These are phyloP conservation scores for Helostoma temminkii DNA, from an alignment of 2,797 vertebrate genomes.

Conservation along the genomic window DNA sequence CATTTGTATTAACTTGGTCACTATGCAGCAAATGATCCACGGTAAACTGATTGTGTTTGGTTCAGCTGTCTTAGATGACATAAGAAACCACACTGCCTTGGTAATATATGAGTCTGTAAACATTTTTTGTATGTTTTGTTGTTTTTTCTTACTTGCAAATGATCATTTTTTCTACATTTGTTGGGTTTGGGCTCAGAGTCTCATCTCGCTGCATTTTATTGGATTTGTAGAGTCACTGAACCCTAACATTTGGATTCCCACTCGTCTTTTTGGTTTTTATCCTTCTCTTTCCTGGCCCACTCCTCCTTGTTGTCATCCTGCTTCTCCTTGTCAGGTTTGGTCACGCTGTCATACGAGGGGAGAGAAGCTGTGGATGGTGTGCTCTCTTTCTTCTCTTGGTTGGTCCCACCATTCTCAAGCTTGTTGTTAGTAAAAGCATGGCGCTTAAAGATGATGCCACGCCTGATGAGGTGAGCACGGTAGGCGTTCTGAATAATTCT, in stretches of 20 bases:
- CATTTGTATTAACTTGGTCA: slow-evolving; percentile 86
- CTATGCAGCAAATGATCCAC: slow-evolving; percentile 89
- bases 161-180: slow-evolving; percentile 82
- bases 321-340: slow-evolving; percentile 98
- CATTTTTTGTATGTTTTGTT: slow-evolving; percentile 80
- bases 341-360: slow-evolving; percentile 98
- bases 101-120: slow-evolving; percentile 94
- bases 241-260: slow-evolving; percentile 97
- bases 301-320: slow-evolving; percentile 93
- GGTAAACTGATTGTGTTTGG: slow-evolving; percentile 96
- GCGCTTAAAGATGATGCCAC: slow-evolving; percentile 92
- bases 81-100: slow-evolving; percentile 85
- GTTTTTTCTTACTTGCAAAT: slow-evolving; percentile 85
- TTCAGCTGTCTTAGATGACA: slow-evolving; percentile 91
- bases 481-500: slow-evolving; percentile 96
- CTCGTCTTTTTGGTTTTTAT: slow-evolving; percentile 95
- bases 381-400: slow-evolving; percentile 95
- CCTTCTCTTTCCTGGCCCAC: slow-evolving; percentile 89
- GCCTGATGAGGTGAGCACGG: slow-evolving; percentile 88
- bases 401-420: slow-evolving; percentile 93
- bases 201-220: slow-evolving; percentile 67
- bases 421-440: slow-evolving; percentile 84
- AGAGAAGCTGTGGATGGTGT: slow-evolving; percentile 98
- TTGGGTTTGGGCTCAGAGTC: slow-evolving; percentile 80
- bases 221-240: slow-evolving; percentile 68